These are phyloP conservation scores for Ceratitis capitata DNA, from an alignment of 1,140 invertebrate species.

Conservation along the genomic window DNA sequence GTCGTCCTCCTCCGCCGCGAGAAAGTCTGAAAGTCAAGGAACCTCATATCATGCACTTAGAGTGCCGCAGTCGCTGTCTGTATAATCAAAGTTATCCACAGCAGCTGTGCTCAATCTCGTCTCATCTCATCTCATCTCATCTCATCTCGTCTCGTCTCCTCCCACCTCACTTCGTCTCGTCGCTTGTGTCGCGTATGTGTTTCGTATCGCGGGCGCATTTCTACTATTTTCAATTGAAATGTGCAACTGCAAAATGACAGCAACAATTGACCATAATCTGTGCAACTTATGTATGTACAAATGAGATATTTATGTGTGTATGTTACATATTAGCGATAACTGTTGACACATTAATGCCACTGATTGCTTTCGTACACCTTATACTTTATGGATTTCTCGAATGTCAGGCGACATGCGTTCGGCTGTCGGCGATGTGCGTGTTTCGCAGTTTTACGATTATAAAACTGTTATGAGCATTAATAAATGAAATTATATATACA, in stretches of 20 bases:
- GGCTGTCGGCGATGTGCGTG: neutral
- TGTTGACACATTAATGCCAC: neutral
- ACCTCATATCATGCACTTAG: too few relatives aligned
- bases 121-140: too few relatives aligned
- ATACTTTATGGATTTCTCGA: neutral
- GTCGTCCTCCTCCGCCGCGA: too few relatives aligned
- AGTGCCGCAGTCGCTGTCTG: neutral
- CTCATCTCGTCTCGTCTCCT: too few relatives aligned
- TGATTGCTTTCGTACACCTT: neutral
- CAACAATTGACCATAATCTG: constrained; percentile 53
- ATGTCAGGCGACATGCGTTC: neutral
- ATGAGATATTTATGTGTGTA: too few relatives aligned
- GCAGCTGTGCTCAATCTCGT: neutral
- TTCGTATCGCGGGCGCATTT: constrained; percentile 19
- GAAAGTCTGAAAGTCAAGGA: too few relatives aligned
- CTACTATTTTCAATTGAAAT: constrained; percentile 58
- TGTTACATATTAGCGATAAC: neutral
- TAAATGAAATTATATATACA: neutral
- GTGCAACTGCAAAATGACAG: constrained; percentile 64
- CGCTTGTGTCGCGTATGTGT: neutral
- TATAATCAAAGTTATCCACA: neutral
- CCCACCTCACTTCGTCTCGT: too few relatives aligned
- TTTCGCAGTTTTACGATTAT: neutral
- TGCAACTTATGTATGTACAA: constrained; percentile 12
- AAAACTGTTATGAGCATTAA: neutral